phyloP scores from a whole-genome alignment of 1,140 invertebrate genomes.

The Cyphomyrmex costatus region DNA sequence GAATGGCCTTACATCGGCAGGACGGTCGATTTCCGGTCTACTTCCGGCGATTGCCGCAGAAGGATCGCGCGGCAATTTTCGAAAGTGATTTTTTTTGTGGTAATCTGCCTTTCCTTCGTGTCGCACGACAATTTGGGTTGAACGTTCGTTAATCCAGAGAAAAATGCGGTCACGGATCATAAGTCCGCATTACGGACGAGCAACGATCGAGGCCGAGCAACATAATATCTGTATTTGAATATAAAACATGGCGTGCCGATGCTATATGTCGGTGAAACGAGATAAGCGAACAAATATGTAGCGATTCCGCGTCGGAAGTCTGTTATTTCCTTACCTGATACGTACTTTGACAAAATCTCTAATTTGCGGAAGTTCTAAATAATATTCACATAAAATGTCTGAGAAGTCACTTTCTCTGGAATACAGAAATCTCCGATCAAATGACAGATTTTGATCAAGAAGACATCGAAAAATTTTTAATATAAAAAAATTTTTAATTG shows the following conservation, averaged over 20 bases:
- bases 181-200: conserved; percentile 78
- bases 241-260: conserved; percentile 68
- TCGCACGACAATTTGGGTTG: conserved; percentile 64
- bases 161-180: conserved; percentile 77
- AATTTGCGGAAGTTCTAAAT: conserved; percentile 8
- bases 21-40: conserved; percentile 71
- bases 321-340: conserved; percentile 30
- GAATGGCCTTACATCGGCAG: conserved; percentile 32
- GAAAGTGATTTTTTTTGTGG: conserved; percentile 67
- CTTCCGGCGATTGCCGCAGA: conserved; percentile 54
- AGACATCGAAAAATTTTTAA: background rate
- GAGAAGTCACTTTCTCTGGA: conserved; percentile 13
- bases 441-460: background rate
- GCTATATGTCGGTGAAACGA: conserved; percentile 47
- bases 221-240: conserved; percentile 77
- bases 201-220: conserved; percentile 77
- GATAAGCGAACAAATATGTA: conserved; percentile 41
- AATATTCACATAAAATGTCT: conserved; percentile 10
- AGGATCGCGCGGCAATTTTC: conserved; percentile 30
- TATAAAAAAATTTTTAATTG: background rate
- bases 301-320: background rate
- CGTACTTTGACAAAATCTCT: conserved; percentile 5
- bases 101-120: background rate
- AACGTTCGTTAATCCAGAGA: conserved; percentile 74
- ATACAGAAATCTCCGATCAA: background rate